These are phyloP conservation scores for Sorex fumeus DNA, from an alignment of 2,113 vertebrate species.

Conservation along the genomic window DNA sequence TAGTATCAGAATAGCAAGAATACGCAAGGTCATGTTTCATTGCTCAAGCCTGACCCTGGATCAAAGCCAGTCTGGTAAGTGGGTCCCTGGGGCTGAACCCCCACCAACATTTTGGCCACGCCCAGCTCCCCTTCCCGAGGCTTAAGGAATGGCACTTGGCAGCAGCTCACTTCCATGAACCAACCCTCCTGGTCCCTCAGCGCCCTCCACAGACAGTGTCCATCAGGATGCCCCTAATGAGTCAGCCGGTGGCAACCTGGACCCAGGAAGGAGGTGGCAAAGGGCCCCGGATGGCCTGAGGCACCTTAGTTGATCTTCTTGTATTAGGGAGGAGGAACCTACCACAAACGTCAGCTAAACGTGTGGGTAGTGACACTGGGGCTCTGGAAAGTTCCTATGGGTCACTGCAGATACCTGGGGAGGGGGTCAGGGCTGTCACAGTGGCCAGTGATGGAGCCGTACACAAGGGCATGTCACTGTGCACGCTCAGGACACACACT, in stretches of 20 bases:
- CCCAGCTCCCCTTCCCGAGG: conserved; percentile 66
- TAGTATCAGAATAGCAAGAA: conserved; percentile 87
- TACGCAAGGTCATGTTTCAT: conserved; percentile 87
- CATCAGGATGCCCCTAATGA: not conserved
- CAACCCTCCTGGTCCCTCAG: not conserved
- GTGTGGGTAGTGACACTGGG: not conserved
- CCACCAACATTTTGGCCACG: conserved; percentile 76
- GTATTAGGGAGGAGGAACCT: not conserved
- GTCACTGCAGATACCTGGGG: not conserved
- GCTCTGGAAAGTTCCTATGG: conserved; percentile 11
- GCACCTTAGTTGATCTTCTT: not conserved
- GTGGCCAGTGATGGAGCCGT: conserved; percentile 16
- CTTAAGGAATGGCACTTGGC: conserved; percentile 65
- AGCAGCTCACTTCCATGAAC: conserved; percentile 13
- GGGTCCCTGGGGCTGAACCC: conserved; percentile 81
- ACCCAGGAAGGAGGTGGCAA: not conserved
- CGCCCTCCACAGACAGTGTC: conserved; percentile 17
- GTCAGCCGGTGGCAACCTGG: not conserved
- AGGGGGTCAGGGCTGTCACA: not conserved
- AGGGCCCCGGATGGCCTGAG: not conserved
- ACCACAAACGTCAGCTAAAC: not conserved
- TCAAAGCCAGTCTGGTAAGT: conserved; percentile 83
- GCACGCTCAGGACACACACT: conserved; percentile 68
- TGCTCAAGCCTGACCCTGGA: conserved; percentile 84
- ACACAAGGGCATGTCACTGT: not conserved